These are phyloP conservation scores for Enteromius trimaculatus DNA, from an alignment of 2,797 vertebrate genomes.

Conservation along the genomic window DNA sequence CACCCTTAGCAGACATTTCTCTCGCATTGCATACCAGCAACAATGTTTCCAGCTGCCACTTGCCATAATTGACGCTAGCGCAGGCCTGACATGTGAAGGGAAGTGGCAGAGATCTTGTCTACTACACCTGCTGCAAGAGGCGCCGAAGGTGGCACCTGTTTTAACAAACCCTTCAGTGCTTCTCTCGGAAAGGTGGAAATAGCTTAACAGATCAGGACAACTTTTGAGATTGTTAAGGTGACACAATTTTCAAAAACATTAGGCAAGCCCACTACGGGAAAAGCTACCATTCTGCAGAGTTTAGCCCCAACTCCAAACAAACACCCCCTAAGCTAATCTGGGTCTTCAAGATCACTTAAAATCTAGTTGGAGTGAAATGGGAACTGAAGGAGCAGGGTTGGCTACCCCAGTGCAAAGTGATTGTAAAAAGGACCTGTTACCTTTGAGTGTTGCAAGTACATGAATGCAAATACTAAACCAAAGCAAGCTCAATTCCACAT, in stretches of 20 bases:
- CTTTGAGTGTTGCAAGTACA: neutral
- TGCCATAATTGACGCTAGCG: neutral
- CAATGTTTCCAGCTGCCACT: slow-evolving; percentile 23
- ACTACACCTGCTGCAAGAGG: neutral
- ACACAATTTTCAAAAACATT: neutral
- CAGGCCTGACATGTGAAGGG: neutral
- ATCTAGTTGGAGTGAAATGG: neutral
- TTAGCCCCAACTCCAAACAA: neutral
- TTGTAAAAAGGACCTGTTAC: neutral
- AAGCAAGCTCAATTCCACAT: neutral
- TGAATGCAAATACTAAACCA: neutral
- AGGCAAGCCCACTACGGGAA: neutral
- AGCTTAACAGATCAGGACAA: neutral
- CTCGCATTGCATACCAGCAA: neutral
- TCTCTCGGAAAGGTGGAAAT: neutral
- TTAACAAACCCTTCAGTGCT: neutral
- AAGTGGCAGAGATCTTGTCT: neutral
- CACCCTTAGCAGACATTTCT: neutral
- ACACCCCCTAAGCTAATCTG: neutral
- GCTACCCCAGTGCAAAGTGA: neutral
- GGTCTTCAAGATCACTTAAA: slow-evolving; percentile 7
- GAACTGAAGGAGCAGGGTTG: neutral
- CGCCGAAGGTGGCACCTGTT: slow-evolving; percentile 8
- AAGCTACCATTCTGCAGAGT: neutral
- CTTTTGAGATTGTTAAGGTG: neutral